Base-by-base conservation (phyloP, 2,113 vertebrate species). In the Siniperca chuatsi region DNA sequence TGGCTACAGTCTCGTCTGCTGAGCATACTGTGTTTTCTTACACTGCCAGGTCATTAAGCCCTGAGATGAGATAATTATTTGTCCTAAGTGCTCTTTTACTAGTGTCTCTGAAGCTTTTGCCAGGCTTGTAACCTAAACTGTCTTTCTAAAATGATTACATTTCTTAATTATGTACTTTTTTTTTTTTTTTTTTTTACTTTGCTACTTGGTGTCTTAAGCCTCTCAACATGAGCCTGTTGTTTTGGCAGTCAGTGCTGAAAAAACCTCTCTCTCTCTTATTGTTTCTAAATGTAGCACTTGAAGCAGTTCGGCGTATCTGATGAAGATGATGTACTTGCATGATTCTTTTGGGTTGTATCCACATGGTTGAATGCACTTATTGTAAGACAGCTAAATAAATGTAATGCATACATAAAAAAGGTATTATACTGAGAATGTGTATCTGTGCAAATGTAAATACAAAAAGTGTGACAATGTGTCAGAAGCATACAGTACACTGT, bases 1-100 rank as follows among this genome's bases (percentile, higher is more conserved):
- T 20, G 71, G 62, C 75, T 68, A 64, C 16, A 66, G 75, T 78
- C 75, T 78, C 73, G 76, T 92, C 86, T 87, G 75, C 85, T 77
- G 60, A 81, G 74, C 81, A 76, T 75, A 89, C 70, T 69, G 77
- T 80, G 65, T 75, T 76, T 83, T 44, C 81, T 91, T 40, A 81
- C 76, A 60, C 84, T 83, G 87, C 62, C 88, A 79, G 84, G 83
- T 88, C 81, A 90, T 91, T 87, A 87, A 70, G 84, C 82, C 73
- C 76, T 4, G 44, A 84, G 68, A 82, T 67, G 73, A 89, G 84
- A 87, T 85, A 75, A 90, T 88, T 88, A 87, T 76, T 84, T 82
- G 74, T 78, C 87, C 2, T 60, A 87, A 93, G 86, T 75, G 87
- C 64, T 90, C 73, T 78, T 91, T 89, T 54, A 83, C 55, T 74